Evolutionary conservation across 2,113 vertebrate species (phyloP), one percentile per base, ranked within the genome.

Genomic region (Muntiacus muntjak): DNA sequence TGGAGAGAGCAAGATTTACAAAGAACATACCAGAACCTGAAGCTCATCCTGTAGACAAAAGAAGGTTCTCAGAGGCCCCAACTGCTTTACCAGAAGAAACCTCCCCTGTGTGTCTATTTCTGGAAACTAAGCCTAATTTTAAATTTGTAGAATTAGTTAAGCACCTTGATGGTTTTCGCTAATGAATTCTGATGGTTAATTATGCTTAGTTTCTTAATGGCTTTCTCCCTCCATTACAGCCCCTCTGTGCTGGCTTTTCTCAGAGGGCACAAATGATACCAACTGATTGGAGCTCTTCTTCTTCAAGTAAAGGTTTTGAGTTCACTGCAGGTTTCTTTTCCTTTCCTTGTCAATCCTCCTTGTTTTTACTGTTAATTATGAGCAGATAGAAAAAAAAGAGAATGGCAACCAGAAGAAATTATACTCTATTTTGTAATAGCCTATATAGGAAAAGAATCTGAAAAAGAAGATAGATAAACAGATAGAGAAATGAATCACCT

Each of bases 161-260:
- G 92, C 64, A 89, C 74, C 79, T 90, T 96, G 94, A 95, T 89
- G 87, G 92, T 95, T 97, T 95, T 92, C 97, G 50, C 81, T 96
- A 95, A 96, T 96, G 97, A 97, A 98, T 96, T 97, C 97, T 89
- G 87, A 67, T 90, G 87, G 94, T 98, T 98, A 96, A 97, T 97
- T 96, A 96, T 74, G 82, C 92, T 95, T 79, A 67, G 78, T 67
- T 28, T 95, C 79, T 87, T 91, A 91, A 91, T 93, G 55, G 15
- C 76, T 94, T 96, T 92, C 67, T 84, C 74, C 36, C 71, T 94
- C 76, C 71, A 52, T 36, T 12, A 91, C 93, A 87, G 62, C 62
- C n/a, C 30, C 21, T 85, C 52, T 17, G 62, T 0, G 8, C 76
- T 62, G 55, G 28, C 79, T 97, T 81, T 95, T 67, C 93, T 95